Evolutionary conservation across 2,888 invertebrate genomes (phyloP).

Genomic region (Leuctra nigra): DNA sequence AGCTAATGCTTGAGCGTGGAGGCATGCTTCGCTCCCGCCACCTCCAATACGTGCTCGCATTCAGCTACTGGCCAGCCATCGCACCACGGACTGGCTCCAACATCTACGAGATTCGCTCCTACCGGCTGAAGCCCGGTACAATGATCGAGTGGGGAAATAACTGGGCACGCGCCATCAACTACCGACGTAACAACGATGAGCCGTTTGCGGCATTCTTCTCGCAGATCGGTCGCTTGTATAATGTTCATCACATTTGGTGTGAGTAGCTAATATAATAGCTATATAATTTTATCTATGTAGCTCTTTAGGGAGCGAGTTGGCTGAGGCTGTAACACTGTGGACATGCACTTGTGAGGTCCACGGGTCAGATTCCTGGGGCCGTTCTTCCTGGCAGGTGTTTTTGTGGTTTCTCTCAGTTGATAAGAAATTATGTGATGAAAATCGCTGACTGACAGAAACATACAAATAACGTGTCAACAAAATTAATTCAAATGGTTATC

Average conservation of each 20-base stretch:
- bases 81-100: constrained; percentile 63
- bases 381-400: no score
- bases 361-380: no score
- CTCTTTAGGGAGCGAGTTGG: not conserved
- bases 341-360: no score
- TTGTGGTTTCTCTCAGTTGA: no score
- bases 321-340: no score
- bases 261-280: constrained; percentile 43
- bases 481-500: no score
- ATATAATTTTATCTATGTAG: constrained; percentile 7
- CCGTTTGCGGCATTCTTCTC: constrained; percentile 98
- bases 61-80: constrained; percentile 95
- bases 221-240: constrained; percentile 92
- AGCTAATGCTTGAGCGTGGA: constrained; percentile 68
- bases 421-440: no score
- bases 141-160: constrained; percentile 99
- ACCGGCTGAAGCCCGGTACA: constrained; percentile 92
- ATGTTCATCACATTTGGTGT: constrained; percentile 99
- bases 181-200: constrained; percentile 84
- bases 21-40: constrained; percentile 77
- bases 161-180: constrained; percentile 93
- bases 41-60: constrained; percentile 87
- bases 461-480: no score
- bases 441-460: no score
- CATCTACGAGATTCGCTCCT: constrained; percentile 91